A percentile compares a stretch with the other conserved stretches of the same genome.
These are phyloP conservation scores for Lerema accius DNA, from an alignment of 1,140 invertebrate species.

Conservation along the genomic window DNA sequence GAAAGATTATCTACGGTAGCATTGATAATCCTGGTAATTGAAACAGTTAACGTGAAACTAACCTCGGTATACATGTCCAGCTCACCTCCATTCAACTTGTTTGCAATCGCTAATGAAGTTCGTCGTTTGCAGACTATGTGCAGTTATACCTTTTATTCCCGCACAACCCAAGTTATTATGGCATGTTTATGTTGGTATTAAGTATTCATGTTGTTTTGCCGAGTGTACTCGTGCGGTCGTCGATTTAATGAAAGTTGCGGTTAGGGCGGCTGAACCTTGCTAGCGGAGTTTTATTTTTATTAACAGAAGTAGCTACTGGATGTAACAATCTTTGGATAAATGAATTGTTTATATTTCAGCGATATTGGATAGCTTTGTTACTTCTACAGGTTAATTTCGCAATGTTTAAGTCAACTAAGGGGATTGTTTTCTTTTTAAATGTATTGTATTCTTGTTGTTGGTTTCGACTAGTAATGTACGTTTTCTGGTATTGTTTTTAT, in stretches of 20 bases:
- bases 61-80: constrained; percentile 7
- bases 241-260: constrained; percentile 17
- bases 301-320: neutral
- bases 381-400: no score
- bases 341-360: neutral
- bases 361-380: no score
- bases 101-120: constrained; percentile 21
- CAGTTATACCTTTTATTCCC: constrained; percentile 16
- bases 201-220: constrained; percentile 21
- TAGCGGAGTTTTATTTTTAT: constrained; percentile 8
- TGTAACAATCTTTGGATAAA: neutral
- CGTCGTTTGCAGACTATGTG: constrained; percentile 13
- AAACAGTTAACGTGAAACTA: neutral
- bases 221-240: constrained; percentile 27
- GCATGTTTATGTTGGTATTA: constrained; percentile 18
- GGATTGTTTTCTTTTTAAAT: no score
- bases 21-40: no score
- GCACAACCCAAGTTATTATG: constrained; percentile 13
- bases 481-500: no score
- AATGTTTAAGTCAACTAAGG: no score
- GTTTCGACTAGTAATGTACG: no score
- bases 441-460: no score
- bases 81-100: constrained; percentile 18
- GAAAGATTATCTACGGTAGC: no score
- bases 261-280: neutral